Percentiles rank a stretch among this genome's conserved stretches.
These are phyloP conservation scores for Sebastes vulpes DNA, from an alignment of 2,797 vertebrate species.

Conservation along the genomic window DNA sequence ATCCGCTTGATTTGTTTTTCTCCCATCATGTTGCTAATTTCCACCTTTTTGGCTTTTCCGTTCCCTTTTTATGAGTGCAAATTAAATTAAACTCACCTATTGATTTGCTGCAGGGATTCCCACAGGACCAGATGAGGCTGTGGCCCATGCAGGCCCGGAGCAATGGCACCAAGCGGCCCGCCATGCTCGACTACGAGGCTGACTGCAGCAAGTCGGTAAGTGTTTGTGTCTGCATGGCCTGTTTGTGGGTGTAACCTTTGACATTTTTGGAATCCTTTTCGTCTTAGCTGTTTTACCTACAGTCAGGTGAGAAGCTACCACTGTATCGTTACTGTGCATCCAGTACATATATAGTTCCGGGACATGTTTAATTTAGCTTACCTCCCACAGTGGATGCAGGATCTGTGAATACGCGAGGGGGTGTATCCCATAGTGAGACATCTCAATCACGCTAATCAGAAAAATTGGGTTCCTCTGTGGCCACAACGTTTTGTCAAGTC, in stretches of 20 bases:
- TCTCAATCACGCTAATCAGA: not conserved
- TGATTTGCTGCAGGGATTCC: conserved; percentile 91
- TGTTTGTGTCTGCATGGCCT: not conserved
- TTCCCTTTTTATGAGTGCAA: not conserved
- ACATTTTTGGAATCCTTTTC: not conserved
- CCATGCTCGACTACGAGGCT: conserved; percentile 98
- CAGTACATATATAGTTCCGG: accelerated
- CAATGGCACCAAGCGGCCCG: conserved; percentile 97
- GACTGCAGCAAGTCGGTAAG: conserved; percentile 95
- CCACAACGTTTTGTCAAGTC: too few species aligned
- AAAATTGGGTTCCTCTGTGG: not conserved
- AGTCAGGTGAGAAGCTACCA: not conserved
- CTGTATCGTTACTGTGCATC: not conserved
- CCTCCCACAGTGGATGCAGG: not conserved
- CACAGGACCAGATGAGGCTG: conserved; percentile 98
- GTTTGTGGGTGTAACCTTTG: not conserved
- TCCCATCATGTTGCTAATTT: not conserved
- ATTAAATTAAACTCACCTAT: not conserved
- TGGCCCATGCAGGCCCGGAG: conserved; percentile 99
- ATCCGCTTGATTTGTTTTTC: not conserved
- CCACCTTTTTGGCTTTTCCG: not conserved
- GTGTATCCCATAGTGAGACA: not conserved
- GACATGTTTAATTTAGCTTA: not conserved
- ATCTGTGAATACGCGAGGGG: not conserved
- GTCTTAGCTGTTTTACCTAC: not conserved